These are phyloP conservation scores for Meloe dianella DNA, from an alignment of 2,888 invertebrate genomes.

Conservation along the genomic window DNA sequence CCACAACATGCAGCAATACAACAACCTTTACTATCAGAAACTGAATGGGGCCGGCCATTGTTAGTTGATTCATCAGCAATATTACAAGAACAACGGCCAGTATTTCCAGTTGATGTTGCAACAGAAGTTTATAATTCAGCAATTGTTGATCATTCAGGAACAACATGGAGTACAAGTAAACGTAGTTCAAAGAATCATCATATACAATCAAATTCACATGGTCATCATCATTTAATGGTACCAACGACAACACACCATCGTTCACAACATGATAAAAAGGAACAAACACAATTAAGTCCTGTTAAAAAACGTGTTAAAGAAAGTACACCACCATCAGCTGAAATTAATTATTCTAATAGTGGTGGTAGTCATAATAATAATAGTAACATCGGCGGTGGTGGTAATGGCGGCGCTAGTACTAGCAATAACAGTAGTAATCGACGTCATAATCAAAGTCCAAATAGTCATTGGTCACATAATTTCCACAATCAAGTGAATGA, in stretches of 20 bases:
- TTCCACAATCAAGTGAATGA: constrained; percentile 51
- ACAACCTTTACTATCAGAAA: constrained; percentile 67
- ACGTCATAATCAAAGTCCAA: constrained; percentile 51
- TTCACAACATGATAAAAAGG: constrained; percentile 75
- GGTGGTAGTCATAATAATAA: constrained; percentile 12
- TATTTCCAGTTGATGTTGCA: constrained; percentile 66
- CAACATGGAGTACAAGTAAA: constrained; percentile 57
- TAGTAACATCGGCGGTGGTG: background rate
- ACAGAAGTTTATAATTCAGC: constrained; percentile 66
- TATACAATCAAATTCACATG: constrained; percentile 63
- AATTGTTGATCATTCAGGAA: constrained; percentile 62
- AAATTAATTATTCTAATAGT: constrained; percentile 44
- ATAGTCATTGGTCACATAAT: constrained; percentile 59
- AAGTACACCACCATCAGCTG: constrained; percentile 82
- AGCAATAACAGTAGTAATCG: constrained; percentile 31
- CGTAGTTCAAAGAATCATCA: constrained; percentile 67
- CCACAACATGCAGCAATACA: constrained; percentile 67
- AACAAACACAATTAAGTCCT: constrained; percentile 89
- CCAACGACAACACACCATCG: constrained; percentile 52
- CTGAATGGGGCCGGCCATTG: constrained; percentile 76
- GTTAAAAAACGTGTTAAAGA: constrained; percentile 97
- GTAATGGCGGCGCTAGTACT: too few species aligned
- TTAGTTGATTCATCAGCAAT: constrained; percentile 79
- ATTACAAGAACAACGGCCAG: constrained; percentile 70
- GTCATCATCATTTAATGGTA: constrained; percentile 56